Base-by-base conservation (phyloP, 1,140 invertebrate genomes). In the Geopemphigus sp. region DNA sequence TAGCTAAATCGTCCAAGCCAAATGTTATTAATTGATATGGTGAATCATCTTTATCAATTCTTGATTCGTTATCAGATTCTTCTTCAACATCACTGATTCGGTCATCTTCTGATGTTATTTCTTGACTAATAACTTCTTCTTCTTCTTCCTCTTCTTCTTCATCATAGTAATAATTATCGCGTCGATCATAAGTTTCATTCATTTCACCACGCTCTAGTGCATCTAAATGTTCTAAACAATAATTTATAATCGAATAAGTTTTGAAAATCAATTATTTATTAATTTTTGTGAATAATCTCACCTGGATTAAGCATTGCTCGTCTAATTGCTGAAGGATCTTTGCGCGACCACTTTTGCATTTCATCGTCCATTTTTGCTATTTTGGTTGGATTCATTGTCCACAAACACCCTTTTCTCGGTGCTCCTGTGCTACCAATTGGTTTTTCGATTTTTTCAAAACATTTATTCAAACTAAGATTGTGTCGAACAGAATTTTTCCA, bases 401-500 rank as follows among this genome's bases (percentile, higher is more conserved):
- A 98, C 73, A 98, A 88, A 84, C 96, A 98, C 5, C 96, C 93
- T 86, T 94, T 94, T 80, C 93, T 88, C 85, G 93, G 92, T 83
- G 91, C 91, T 1, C 92, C 91, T 84, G 92, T 93, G 39, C 74
- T 76, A n/a, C 91, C 89, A 0, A 91, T 91, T 0, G 94, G 93
- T 83, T 97, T 96, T 84, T 98, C 96, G 80, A 98, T 97, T 86
- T 98, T 98, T 85, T 97, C 95, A 86, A 98, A 98, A 87, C 96
- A 98, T 86, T 98, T 98, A 87, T 98, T 98, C 81, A 98, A 86
- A 81, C 95, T 97, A 66, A 98, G 87, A 87, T 98, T 98, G 85
- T 98, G 97, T 82, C 96, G 88, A 1, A 98, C 96, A 1, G 95
- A 97, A 85, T 98, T 98, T 87, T 98, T 98, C 96, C 96, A 98